phyloP scores from a whole-genome alignment of 2,113 vertebrate genomes.

The Nematolebias whitei region DNA sequence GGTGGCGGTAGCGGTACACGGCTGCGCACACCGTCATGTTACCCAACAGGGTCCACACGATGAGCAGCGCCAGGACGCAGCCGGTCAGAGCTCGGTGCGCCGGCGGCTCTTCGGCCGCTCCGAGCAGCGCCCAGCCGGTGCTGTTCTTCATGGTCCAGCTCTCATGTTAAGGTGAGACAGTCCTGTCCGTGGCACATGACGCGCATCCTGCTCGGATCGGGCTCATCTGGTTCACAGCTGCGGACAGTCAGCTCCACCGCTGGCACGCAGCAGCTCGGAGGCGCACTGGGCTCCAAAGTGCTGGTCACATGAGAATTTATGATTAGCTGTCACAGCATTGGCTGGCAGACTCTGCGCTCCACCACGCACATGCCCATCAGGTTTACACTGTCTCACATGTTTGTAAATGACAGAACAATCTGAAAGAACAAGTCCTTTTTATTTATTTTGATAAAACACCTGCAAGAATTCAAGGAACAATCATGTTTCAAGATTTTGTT shows the following conservation, averaged over 20 bases:
- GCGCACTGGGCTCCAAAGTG: not conserved
- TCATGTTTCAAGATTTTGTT: too few species aligned
- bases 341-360: not conserved
- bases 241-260: constrained; percentile 47
- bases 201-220: constrained; percentile 27
- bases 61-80: constrained; percentile 66
- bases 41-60: constrained; percentile 74
- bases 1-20: constrained; percentile 67
- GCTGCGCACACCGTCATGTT: constrained; percentile 74
- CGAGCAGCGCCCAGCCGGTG: constrained; percentile 7
- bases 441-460: too few species aligned
- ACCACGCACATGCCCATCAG: not conserved
- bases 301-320: constrained; percentile 18
- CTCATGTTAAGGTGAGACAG: constrained; percentile 3
- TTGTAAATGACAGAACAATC: too few species aligned
- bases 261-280: constrained; percentile 28
- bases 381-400: not conserved
- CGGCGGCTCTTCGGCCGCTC: constrained; percentile 18
- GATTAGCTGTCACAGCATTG: not conserved
- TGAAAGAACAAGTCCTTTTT: too few species aligned
- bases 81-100: constrained; percentile 54
- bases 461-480: too few species aligned
- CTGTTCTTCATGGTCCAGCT: constrained; percentile 56
- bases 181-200: not conserved
- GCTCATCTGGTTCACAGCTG: constrained; percentile 32